Evolutionary conservation across 35 echinoderm and acorn worm genomes (phyloP), one percentile per base, ranked within the genome.

Genomic region (Lytechinus variegatus): DNA sequence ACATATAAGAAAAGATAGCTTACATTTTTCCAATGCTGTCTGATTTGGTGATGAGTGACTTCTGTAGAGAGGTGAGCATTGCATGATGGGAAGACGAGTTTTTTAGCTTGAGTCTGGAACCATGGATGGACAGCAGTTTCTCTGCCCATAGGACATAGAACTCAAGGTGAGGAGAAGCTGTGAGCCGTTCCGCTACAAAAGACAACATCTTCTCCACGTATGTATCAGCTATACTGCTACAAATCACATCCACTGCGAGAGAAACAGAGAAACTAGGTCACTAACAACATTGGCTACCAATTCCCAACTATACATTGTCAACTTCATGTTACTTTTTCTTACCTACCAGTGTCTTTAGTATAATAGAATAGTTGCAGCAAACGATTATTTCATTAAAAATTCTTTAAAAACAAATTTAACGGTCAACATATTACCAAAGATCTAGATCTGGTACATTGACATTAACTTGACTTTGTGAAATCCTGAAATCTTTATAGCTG

Each of bases 191-290:
- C 9, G 98, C 96, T 11, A 97, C 54, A 94, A 96, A 99, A 52
- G 94, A 86, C 13, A 99, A 94, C 96, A 97, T 97, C 96, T 97
- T 99, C 29, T 95, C 96, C 12, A 97, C 95, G n/a, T 99, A 99
- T 4, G 87, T 61, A 27, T 97, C 94, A 56, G 97, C 91, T 10
- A 99, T 89, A 44, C 97, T 96, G 60, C 87, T 89, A 54, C 95
- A 94, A 11, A 99, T 95, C 13, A 95, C 24, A 24, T 97, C 97
- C 89, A 99, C 98, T 99, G 97, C 56, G 92, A 93, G 27, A 54
- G 56, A 61, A 95, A 92, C 5, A 94, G 9, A 97, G 11, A 58
- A 11, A 58, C 13, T 9, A 7, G 13, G 13, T 58, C 56, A 58
- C 13, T 58, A 9, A 58, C 2, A 58, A 58, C 33, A 44, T 2